Percentiles rank a stretch among this genome's conserved stretches.
Conservation (phyloP, 1,140 invertebrate species). For the Cardiocondyla obscurior region DNA sequence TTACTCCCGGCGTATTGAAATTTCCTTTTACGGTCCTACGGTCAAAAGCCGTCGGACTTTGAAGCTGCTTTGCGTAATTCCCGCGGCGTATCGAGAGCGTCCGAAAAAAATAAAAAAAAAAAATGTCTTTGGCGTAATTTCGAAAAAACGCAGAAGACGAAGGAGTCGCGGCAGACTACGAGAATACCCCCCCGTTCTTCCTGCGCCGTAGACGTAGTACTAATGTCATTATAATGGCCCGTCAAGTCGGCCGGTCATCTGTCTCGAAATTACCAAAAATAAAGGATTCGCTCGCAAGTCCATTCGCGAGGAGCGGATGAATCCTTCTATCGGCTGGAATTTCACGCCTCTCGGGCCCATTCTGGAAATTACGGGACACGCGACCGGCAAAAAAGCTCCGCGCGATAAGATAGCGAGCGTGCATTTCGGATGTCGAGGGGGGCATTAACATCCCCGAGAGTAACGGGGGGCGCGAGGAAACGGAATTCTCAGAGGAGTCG, state of each 20-base stretch:
- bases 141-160: constrained; percentile 41
- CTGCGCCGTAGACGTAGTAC: constrained; percentile 55
- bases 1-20: constrained; percentile 5
- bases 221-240: constrained; percentile 73
- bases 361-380: constrained; percentile 7
- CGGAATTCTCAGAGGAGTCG: constrained; percentile 6
- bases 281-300: constrained; percentile 57
- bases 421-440: constrained; percentile 10
- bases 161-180: constrained; percentile 32
- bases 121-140: background rate
- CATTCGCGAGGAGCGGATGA: background rate
- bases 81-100: background rate
- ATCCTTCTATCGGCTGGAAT: constrained; percentile 30
- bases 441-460: background rate
- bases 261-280: constrained; percentile 70
- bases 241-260: constrained; percentile 65
- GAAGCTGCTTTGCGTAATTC: background rate
- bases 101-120: no score
- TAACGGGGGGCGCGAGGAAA: background rate
- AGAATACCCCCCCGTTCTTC: constrained; percentile 1
- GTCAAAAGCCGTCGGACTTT: background rate
- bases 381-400: background rate
- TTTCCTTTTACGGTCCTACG: constrained; percentile 21
- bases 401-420: constrained; percentile 30
- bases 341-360: constrained; percentile 32